Conservation (phyloP, 1,140 invertebrate species). For the Dendrolimus punctatus region DNA sequence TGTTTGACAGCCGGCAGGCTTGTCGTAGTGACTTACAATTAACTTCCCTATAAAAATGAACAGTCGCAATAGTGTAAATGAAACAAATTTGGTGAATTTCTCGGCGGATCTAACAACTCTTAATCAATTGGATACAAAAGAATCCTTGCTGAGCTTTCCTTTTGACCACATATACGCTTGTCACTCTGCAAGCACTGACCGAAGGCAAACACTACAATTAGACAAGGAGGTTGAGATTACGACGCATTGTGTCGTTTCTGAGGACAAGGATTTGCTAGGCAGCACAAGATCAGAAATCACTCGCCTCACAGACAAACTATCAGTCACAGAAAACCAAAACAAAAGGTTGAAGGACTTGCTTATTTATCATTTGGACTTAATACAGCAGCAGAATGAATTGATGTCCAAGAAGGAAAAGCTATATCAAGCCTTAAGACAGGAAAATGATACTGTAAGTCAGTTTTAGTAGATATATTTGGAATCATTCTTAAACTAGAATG, state of each 20-base stretch:
- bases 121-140: slow-evolving; percentile 53
- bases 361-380: slow-evolving; percentile 50
- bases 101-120: slow-evolving; percentile 44
- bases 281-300: slow-evolving; percentile 20
- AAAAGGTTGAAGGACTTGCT: slow-evolving; percentile 47
- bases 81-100: slow-evolving; percentile 63
- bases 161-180: slow-evolving; percentile 63
- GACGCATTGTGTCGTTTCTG: slow-evolving; percentile 32
- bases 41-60: slow-evolving; percentile 57
- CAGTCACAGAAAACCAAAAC: slow-evolving; percentile 39
- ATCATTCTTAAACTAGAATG: background rate
- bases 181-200: slow-evolving; percentile 41
- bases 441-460: slow-evolving; percentile 57
- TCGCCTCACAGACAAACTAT: slow-evolving; percentile 29
- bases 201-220: slow-evolving; percentile 29
- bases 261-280: slow-evolving; percentile 26
- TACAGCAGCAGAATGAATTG: slow-evolving; percentile 56
- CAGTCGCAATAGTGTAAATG: slow-evolving; percentile 61
- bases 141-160: slow-evolving; percentile 53
- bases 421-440: slow-evolving; percentile 44
- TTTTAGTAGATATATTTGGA: slow-evolving; percentile 2
- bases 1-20: slow-evolving; percentile 62
- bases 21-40: slow-evolving; percentile 42
- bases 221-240: slow-evolving; percentile 47
- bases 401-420: slow-evolving; percentile 48